Evolutionary conservation across 2,113 vertebrate genomes (phyloP).

Genomic region (Nothoprocta perdicaria): DNA sequence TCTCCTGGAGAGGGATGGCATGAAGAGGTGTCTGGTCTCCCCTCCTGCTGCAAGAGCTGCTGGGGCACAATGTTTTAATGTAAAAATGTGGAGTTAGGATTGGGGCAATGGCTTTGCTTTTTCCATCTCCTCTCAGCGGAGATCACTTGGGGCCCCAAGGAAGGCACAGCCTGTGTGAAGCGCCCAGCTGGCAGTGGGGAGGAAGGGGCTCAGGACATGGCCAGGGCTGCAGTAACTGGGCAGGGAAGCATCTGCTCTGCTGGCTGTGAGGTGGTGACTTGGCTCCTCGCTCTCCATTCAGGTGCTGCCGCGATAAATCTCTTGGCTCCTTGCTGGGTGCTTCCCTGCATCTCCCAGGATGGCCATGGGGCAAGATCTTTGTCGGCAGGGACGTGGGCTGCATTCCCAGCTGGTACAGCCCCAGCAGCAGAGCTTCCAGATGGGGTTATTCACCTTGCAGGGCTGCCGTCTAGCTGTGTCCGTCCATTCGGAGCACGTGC

Average conservation of each 20-base stretch:
- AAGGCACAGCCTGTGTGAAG: neutral
- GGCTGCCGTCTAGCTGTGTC: no score
- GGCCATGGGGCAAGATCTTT: neutral
- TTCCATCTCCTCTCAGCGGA: neutral
- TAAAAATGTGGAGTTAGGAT: neutral
- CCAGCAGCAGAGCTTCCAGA: rapidly evolving
- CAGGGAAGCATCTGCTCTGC: neutral
- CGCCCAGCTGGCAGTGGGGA: rapidly evolving
- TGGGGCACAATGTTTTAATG: neutral
- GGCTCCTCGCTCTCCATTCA: neutral
- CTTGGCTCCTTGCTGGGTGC: neutral
- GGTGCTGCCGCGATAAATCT: neutral
- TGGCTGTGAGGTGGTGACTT: neutral
- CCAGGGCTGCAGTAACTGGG: no score
- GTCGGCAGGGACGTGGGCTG: neutral
- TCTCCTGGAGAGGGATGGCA: neutral
- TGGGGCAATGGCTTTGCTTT: neutral
- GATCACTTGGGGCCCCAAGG: rapidly evolving
- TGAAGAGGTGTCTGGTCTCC: neutral
- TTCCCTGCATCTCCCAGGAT: neutral
- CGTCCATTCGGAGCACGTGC: neutral
- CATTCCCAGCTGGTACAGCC: neutral
- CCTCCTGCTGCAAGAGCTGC: neutral
- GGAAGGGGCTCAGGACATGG: rapidly evolving
- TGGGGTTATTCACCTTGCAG: neutral